phyloP scores from a whole-genome alignment of 2,888 invertebrate species.

The Torymus tubicola region DNA sequence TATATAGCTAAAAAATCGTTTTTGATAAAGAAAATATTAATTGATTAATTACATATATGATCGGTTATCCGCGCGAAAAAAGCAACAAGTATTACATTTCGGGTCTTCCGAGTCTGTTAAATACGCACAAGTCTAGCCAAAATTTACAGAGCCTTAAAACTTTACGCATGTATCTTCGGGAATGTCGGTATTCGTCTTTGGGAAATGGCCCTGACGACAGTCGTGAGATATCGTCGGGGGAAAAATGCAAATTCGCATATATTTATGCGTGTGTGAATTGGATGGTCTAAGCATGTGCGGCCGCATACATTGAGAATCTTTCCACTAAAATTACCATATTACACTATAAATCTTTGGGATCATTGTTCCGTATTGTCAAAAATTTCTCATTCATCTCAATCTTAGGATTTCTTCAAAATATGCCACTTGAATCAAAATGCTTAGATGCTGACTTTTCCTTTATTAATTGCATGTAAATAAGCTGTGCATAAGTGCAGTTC shows the following conservation, averaged over 20 bases:
- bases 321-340: constrained; percentile 53
- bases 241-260: constrained; percentile 72
- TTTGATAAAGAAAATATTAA: too few relatives aligned
- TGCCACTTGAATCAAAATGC: too few relatives aligned
- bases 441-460: too few relatives aligned
- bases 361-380: constrained; percentile 42
- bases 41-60: too few relatives aligned
- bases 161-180: constrained; percentile 72
- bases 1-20: too few relatives aligned
- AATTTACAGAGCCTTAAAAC: constrained; percentile 74
- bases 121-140: constrained; percentile 65
- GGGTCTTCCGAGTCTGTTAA: constrained; percentile 62
- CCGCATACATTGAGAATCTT: constrained; percentile 29
- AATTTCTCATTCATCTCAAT: constrained; percentile 43
- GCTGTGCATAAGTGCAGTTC: too few relatives aligned
- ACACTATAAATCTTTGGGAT: constrained; percentile 48
- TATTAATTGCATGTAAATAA: too few relatives aligned
- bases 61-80: too few relatives aligned
- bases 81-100: constrained; percentile 71
- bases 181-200: constrained; percentile 72
- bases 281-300: constrained; percentile 8
- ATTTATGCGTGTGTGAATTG: constrained; percentile 66
- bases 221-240: constrained; percentile 57
- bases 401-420: too few relatives aligned
- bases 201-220: constrained; percentile 67